Conservation (phyloP, 2,113 vertebrate species). For the Alexandromys fortis region DNA sequence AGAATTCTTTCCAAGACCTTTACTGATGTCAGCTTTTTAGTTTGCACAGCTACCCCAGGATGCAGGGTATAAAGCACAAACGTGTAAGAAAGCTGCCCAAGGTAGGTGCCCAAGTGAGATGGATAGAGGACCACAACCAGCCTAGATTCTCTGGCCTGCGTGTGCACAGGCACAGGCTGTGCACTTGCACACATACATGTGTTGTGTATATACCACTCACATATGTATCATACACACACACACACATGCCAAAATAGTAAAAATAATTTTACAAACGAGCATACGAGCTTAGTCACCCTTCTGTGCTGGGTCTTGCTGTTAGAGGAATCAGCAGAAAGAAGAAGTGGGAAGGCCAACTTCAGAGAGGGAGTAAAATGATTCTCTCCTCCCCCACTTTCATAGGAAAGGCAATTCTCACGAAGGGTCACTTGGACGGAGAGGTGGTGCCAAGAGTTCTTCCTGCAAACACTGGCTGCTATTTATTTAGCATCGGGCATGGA, state of each 20-base stretch:
- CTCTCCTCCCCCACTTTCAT: constrained; percentile 3
- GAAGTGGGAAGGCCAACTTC: neutral
- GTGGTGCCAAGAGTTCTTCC: constrained; percentile 23
- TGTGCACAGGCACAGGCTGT: neutral
- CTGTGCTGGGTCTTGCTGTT: neutral
- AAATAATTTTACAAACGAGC: neutral
- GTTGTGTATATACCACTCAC: neutral
- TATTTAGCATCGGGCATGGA: neutral
- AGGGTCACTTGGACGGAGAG: neutral
- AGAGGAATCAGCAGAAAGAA: neutral
- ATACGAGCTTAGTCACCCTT: neutral
- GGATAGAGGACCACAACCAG: neutral
- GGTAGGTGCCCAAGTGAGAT: neutral
- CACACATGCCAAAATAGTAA: neutral
- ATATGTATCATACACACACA: neutral
- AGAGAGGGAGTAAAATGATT: neutral
- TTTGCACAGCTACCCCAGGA: neutral
- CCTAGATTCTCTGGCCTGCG: no score
- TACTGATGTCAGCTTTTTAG: neutral
- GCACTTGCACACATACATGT: neutral
- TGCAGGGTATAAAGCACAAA: neutral
- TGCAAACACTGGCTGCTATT: constrained; percentile 14
- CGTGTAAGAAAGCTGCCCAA: neutral
- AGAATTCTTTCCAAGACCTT: neutral
- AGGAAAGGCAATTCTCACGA: neutral